phyloP scores from a whole-genome alignment of 1,140 invertebrate species.

The Agrypnia vestita region DNA sequence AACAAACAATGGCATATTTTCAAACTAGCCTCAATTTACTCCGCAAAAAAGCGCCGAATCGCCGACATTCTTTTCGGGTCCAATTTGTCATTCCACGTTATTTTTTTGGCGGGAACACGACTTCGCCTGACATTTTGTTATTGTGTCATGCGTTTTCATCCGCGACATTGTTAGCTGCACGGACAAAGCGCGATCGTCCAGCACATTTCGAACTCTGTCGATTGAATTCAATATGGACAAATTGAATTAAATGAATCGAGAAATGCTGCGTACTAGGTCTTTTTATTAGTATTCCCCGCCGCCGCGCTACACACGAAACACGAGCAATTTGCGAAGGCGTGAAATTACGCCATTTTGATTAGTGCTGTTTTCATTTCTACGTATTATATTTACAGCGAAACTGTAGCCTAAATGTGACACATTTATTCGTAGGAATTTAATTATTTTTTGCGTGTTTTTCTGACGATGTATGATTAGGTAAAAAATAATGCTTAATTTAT shows the following conservation, averaged over 20 bases:
- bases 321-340: slow-evolving; percentile 8
- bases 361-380: slow-evolving; percentile 11
- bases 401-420: no score
- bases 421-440: no score
- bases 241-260: slow-evolving; percentile 45
- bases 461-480: no score
- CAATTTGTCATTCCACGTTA: slow-evolving; percentile 22
- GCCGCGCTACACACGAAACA: background rate
- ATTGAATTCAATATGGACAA: slow-evolving; percentile 38
- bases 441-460: no score
- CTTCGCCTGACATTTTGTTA: slow-evolving; percentile 31
- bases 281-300: slow-evolving; percentile 1
- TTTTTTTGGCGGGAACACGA: slow-evolving; percentile 32
- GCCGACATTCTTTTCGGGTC: slow-evolving; percentile 1
- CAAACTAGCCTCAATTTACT: slow-evolving; percentile 15
- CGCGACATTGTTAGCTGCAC: slow-evolving; percentile 19
- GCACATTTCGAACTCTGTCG: slow-evolving; percentile 12
- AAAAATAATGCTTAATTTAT: no score
- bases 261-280: slow-evolving; percentile 20
- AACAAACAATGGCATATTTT: no score
- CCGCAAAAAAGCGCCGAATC: slow-evolving; percentile 7
- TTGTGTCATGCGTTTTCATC: slow-evolving; percentile 36
- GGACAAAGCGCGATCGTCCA: slow-evolving; percentile 19
- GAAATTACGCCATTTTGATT: slow-evolving; percentile 10
- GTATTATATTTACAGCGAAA: no score